These are phyloP conservation scores for Oncorhynchus gorbuscha DNA, from an alignment of 2,113 vertebrate genomes.

Conservation along the genomic window DNA sequence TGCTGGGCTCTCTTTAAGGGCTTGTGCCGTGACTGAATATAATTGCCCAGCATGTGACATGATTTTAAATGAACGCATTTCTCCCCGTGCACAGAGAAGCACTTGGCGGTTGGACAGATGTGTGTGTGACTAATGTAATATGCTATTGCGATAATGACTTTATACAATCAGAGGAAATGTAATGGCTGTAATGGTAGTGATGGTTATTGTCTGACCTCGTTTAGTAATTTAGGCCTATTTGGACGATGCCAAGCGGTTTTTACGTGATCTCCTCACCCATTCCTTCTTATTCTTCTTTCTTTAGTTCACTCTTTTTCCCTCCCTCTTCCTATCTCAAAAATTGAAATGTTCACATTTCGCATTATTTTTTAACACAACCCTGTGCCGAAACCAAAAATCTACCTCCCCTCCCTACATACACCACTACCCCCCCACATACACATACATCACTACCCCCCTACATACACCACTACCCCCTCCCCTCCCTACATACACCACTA, in stretches of 20 bases:
- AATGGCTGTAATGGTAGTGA: slow-evolving; percentile 5
- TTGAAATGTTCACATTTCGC: no score
- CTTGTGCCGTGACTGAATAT: slow-evolving; percentile 24
- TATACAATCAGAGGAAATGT: slow-evolving; percentile 12
- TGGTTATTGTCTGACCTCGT: neutral
- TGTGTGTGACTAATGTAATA: neutral
- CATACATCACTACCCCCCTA: no score
- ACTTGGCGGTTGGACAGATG: neutral
- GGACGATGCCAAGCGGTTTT: neutral
- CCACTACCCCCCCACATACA: no score
- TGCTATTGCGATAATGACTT: slow-evolving; percentile 4
- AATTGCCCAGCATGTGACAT: slow-evolving; percentile 35
- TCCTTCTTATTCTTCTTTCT: neutral
- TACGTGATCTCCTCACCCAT: neutral
- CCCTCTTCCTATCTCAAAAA: neutral
- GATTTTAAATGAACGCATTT: slow-evolving; percentile 23
- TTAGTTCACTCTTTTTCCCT: neutral
- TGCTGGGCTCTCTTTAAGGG: slow-evolving; percentile 13
- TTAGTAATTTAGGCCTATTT: neutral
- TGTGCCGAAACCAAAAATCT: no score
- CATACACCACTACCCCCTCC: no score
- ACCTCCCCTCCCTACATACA: no score
- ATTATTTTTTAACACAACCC: no score
- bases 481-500: no score
- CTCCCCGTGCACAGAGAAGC: neutral